Conservation (phyloP, 2,113 vertebrate genomes). For the Myotis davidii region DNA sequence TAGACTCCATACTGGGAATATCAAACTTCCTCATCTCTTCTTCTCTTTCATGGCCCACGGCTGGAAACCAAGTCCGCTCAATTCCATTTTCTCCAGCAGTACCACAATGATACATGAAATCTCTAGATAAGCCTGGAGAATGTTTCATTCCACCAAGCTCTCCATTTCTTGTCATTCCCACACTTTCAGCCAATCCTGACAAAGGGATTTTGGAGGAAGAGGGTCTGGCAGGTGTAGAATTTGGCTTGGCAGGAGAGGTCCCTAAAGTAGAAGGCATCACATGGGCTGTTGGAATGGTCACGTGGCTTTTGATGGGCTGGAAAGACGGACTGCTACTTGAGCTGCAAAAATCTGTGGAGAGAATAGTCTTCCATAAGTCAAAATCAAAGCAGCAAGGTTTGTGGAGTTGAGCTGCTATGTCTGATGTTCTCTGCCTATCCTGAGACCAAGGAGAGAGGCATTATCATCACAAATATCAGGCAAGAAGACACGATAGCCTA, state of each 20-base stretch:
- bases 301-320: constrained; percentile 95
- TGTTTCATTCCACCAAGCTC: constrained; percentile 64
- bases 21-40: constrained; percentile 92
- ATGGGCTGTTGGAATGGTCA: constrained; percentile 97
- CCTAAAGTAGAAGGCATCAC: constrained; percentile 97
- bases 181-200: constrained; percentile 73
- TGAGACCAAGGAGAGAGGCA: background rate
- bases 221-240: constrained; percentile 81
- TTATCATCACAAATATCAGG: constrained; percentile 13
- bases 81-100: constrained; percentile 87
- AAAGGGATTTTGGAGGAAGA: constrained; percentile 86
- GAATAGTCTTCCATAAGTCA: constrained; percentile 69
- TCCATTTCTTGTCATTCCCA: constrained; percentile 77
- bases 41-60: constrained; percentile 85
- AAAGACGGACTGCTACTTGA: constrained; percentile 92
- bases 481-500: constrained; percentile 18
- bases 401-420: constrained; percentile 46
- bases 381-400: constrained; percentile 42
- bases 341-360: constrained; percentile 90
- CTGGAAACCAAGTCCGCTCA: constrained; percentile 88
- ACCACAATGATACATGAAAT: constrained; percentile 87
- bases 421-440: constrained; percentile 6
- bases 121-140: constrained; percentile 78
- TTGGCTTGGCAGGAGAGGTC: constrained; percentile 87
- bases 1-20: constrained; percentile 91